Conservation (phyloP, 2,113 vertebrate genomes). For the Tachysurus fulvidraco region DNA sequence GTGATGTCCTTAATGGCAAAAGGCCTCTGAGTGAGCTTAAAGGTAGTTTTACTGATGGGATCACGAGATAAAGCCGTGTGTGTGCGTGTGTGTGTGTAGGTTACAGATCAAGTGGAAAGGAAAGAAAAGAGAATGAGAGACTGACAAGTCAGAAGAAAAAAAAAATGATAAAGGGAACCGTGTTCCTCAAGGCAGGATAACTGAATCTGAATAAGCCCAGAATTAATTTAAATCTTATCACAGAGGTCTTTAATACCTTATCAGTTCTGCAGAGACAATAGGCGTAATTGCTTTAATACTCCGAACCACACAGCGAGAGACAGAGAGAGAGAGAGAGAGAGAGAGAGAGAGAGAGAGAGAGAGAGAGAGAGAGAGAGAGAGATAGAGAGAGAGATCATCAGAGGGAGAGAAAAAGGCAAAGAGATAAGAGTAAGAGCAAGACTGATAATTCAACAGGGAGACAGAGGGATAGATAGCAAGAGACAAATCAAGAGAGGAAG, state of each 20-base stretch:
- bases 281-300: constrained; percentile 68
- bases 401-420: not conserved
- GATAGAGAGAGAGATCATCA: not conserved
- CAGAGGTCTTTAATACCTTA: constrained; percentile 66
- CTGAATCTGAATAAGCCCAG: constrained; percentile 67
- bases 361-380: not conserved
- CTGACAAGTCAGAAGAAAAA: constrained; percentile 8
- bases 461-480: not conserved
- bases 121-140: constrained; percentile 2
- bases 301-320: constrained; percentile 4
- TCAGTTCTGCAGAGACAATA: constrained; percentile 72
- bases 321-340: not conserved
- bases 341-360: not conserved
- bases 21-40: constrained; percentile 5
- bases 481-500: not conserved
- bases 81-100: not conserved
- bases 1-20: not conserved
- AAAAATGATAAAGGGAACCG: constrained; percentile 32
- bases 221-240: constrained; percentile 77
- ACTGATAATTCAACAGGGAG: not conserved
- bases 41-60: not conserved
- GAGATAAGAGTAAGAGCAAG: not conserved
- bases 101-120: not conserved
- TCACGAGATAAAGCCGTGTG: not conserved
- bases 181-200: constrained; percentile 59